Evolutionary conservation across 2,113 vertebrate species (phyloP).

Genomic region (Labeo catla): DNA sequence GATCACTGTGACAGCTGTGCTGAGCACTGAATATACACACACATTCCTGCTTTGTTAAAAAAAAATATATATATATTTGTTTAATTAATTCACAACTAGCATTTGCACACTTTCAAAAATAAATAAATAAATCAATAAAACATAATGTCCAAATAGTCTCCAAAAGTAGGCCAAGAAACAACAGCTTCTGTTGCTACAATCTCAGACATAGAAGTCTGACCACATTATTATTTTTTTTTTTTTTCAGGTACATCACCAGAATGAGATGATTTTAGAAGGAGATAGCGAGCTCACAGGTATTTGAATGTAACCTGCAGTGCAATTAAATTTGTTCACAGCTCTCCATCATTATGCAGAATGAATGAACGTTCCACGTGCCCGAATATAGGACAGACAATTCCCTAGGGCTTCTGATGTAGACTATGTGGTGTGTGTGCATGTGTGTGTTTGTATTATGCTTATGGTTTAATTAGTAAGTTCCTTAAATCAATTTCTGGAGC

Average conservation of each 20-base stretch:
- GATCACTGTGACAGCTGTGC: constrained; percentile 6
- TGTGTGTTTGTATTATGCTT: constrained; percentile 5
- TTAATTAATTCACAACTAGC: background rate
- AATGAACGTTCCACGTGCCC: constrained; percentile 57
- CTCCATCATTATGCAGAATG: constrained; percentile 56
- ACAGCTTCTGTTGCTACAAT: background rate
- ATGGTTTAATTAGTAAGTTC: constrained; percentile 26
- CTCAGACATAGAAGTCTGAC: background rate
- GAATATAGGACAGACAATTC: constrained; percentile 74
- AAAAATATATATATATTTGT: too few species aligned
- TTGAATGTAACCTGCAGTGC: constrained; percentile 37
- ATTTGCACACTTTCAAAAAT: background rate
- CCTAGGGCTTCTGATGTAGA: constrained; percentile 69
- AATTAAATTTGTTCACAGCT: constrained; percentile 60
- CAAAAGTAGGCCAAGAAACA: background rate
- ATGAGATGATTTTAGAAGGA: constrained; percentile 14
- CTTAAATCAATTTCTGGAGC: constrained; percentile 10
- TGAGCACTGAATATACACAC: constrained; percentile 1
- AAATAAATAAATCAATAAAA: background rate
- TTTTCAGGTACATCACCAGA: background rate
- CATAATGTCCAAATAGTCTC: too few species aligned
- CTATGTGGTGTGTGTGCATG: constrained; percentile 63
- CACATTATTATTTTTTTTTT: background rate
- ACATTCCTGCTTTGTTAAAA: background rate
- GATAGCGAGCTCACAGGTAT: constrained; percentile 3